Evolutionary conservation across 2,113 vertebrate genomes (phyloP), one percentile per base, ranked within the genome.

Genomic region (Entelurus aequoreus): DNA sequence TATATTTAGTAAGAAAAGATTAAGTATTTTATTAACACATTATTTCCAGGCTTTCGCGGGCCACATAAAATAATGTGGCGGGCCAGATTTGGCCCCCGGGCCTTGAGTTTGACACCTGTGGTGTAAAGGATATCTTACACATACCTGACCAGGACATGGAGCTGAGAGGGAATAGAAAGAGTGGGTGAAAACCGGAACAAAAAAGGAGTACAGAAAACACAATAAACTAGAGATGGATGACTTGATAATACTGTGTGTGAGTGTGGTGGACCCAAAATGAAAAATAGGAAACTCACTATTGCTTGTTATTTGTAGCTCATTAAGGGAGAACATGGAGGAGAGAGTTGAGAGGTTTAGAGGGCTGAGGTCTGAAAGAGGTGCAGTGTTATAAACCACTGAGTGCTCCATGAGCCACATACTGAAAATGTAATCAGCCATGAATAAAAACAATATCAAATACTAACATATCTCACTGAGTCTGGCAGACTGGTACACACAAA

Each of bases 91-190:
- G 19, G 19, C 19, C 19, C 19, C 19, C 19, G 19, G 1, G 19
- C 19, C 19, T 19, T 19, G 19, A 19, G 2, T 19, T 19, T 19
- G 19, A 19, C 19, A 19, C 19, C 19, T 19, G 19, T 19, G 19
- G 19, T 63, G 69, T 80, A 75, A 86, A 82, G 72, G 80, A 82
- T 76, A 80, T 78, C 77, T 83, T 71, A 74, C 76, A 80, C 63
- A 79, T 76, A 82, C 83, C 77, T 84, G 84, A 86, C 79, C 79
- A 78, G 81, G 82, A 84, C 73, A 74, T 76, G 82, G 75, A 74
- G 74, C 68, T 82, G 72, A 66, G 61, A 71, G 80, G 79, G 71
- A 82, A 80, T 49, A 68, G 66, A 62, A 46, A 72, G 60, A 65
- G 54, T 67, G 57, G 7, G 62, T 12, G 66, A 77, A 58, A 62